Conservation (phyloP, 2,113 vertebrate species). For the Platycercus adscitus region DNA sequence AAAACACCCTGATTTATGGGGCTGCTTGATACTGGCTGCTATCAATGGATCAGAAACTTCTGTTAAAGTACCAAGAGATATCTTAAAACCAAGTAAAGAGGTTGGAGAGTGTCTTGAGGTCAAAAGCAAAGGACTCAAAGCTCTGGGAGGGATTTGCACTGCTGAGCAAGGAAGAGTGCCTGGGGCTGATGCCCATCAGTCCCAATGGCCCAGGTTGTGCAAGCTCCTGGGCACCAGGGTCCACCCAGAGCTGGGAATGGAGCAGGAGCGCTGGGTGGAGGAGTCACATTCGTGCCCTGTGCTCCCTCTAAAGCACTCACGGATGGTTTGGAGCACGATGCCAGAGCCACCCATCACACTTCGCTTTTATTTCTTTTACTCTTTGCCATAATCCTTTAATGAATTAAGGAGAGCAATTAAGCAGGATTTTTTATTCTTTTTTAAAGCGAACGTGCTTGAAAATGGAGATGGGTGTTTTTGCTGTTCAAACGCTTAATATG, state of each 20-base stretch:
- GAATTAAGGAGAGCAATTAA: constrained; percentile 77
- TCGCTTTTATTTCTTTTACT: not conserved
- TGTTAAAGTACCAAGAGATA: not conserved
- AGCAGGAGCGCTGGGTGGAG: fast-evolving
- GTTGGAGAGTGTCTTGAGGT: not conserved
- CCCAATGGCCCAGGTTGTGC: not conserved
- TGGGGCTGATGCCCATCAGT: not conserved
- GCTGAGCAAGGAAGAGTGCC: not conserved
- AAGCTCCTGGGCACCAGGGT: not conserved
- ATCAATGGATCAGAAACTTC: not conserved
- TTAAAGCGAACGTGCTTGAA: constrained; percentile 29
- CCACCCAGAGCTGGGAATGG: not conserved
- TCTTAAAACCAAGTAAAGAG: not conserved
- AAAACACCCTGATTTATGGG: not conserved
- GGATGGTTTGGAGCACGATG: constrained; percentile 4
- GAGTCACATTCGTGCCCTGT: not conserved
- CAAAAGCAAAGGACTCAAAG: not conserved
- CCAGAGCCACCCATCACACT: constrained; percentile 65
- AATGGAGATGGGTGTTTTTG: constrained; percentile 2
- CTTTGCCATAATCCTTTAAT: constrained; percentile 77
- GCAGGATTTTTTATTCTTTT: constrained; percentile 25
- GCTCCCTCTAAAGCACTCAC: not conserved
- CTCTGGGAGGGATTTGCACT: not conserved
- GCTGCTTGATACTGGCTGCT: not conserved
- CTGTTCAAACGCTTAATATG: not conserved